These are phyloP conservation scores for Hypsopygia costalis DNA, from an alignment of 2,888 invertebrate species.

Conservation along the genomic window DNA sequence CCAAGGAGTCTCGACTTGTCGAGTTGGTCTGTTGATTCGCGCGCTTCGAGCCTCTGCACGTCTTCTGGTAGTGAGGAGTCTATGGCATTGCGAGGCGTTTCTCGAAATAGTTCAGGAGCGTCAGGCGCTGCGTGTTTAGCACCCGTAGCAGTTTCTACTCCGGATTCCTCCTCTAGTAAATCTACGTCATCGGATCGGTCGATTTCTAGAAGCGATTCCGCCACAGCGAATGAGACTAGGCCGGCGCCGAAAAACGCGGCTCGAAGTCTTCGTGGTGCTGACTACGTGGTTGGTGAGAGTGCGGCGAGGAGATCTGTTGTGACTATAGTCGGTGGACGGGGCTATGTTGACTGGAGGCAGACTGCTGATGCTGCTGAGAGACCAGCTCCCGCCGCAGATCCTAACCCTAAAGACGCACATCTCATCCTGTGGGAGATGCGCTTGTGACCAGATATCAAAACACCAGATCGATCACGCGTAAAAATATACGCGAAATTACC, in stretches of 20 bases:
- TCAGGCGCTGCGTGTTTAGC: slow-evolving; percentile 82
- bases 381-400: slow-evolving; percentile 80
- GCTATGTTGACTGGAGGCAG: slow-evolving; percentile 93
- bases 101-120: slow-evolving; percentile 88
- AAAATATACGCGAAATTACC: slow-evolving; percentile 15
- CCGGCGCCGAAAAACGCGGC: slow-evolving; percentile 47
- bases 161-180: slow-evolving; percentile 62
- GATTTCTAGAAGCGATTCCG: slow-evolving; percentile 53
- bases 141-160: slow-evolving; percentile 72
- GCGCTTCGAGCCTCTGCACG: slow-evolving; percentile 89
- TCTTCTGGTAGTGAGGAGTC: slow-evolving; percentile 94
- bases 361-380: slow-evolving; percentile 83
- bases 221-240: slow-evolving; percentile 36
- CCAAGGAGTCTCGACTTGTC: slow-evolving; percentile 91
- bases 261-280: slow-evolving; percentile 62
- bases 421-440: slow-evolving; percentile 92
- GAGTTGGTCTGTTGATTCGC: slow-evolving; percentile 93
- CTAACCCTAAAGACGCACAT: slow-evolving; percentile 92
- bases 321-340: slow-evolving; percentile 92
- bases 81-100: slow-evolving; percentile 86
- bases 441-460: slow-evolving; percentile 47
- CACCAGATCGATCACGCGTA: slow-evolving; percentile 16
- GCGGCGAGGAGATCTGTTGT: slow-evolving; percentile 87
- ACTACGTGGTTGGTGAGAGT: slow-evolving; percentile 63
- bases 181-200: slow-evolving; percentile 65